A percentile compares a stretch with the other conserved stretches of the same genome.
phyloP scores from a whole-genome alignment of 2,113 vertebrate species.

The Ceratotherium simum region DNA sequence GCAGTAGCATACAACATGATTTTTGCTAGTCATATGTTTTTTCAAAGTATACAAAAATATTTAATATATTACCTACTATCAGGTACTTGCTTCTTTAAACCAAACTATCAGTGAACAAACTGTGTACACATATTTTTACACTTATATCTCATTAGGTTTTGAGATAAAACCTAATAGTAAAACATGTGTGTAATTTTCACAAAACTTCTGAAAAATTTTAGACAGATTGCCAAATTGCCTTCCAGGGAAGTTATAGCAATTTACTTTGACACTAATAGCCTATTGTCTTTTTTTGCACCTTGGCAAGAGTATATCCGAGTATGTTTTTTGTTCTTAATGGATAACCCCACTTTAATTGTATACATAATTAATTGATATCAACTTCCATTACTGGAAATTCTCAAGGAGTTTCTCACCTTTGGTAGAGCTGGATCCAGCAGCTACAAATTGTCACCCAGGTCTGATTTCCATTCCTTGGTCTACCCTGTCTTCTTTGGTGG shows the following conservation, averaged over 20 bases:
- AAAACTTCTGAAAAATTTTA: neutral
- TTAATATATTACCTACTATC: neutral
- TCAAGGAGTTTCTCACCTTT: neutral
- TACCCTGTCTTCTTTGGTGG: neutral
- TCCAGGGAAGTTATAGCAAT: neutral
- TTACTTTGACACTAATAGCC: neutral
- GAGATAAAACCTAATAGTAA: neutral
- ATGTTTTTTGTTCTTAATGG: neutral
- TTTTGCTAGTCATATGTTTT: neutral
- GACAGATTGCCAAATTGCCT: neutral
- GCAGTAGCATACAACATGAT: too few relatives aligned
- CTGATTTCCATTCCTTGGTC: neutral
- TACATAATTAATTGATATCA: neutral
- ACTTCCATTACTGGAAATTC: neutral
- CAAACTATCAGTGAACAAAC: neutral
- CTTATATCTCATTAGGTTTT: neutral
- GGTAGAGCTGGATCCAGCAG: neutral
- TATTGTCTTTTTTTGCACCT: neutral
- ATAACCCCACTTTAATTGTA: neutral
- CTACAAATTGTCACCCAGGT: neutral
- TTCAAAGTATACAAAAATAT: neutral
- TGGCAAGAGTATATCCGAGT: neutral
- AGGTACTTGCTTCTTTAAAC: neutral
- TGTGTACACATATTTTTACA: neutral
- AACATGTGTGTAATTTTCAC: neutral